Base-by-base conservation (phyloP, 1,140 invertebrate species). In the Apis mellifera region DNA sequence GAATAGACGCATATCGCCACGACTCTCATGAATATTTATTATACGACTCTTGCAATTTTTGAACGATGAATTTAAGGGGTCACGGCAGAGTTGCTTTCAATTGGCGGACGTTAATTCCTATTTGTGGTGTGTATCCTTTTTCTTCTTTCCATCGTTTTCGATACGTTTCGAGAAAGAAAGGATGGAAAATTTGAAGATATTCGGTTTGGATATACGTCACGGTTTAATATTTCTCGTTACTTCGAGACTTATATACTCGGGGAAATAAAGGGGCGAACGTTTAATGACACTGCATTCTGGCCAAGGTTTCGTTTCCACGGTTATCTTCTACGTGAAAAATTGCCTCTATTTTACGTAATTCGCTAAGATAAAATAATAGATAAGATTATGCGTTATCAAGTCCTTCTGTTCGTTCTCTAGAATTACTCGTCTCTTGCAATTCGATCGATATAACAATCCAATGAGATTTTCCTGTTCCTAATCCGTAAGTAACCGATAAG, bases 1-100 rank as follows among this genome's bases (percentile, higher is more conserved):
- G 5, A 52, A 21, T n/a, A 52, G 48, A 52, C 42, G n/a, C n/a
- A n/a, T 70, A 70, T 70, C 54, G 54, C 42, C 11, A 54, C 42
- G n/a, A 70, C 2, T 70, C 1, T 42, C 11, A 26, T 17, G 48
- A 70, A 42, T 42, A 42, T 42, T 42, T 42, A 42, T 42, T 42
- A 32, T 32, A 42, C 32, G 32, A 42, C 32, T 42, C 32, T 42
- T 42, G 32, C 32, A 42, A 42, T 42, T 42, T 15, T 23, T 2
- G 21, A 52, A 48, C 48, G 68, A 70, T 54, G 68, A 70, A 69
- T 69, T 69, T 69, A 69, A 70, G n/a, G 23, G 68, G 48, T 11
- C 64, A 52, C 48, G 48, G 15, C 68, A 26, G 68, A 52, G 13
- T 15, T 17, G 48, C 48, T 70, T 52, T 70, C 68, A 52, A 70